Evolutionary conservation across 2,888 invertebrate species (phyloP), one percentile per base, ranked within the genome.

Genomic region (Corbicula japonica): DNA sequence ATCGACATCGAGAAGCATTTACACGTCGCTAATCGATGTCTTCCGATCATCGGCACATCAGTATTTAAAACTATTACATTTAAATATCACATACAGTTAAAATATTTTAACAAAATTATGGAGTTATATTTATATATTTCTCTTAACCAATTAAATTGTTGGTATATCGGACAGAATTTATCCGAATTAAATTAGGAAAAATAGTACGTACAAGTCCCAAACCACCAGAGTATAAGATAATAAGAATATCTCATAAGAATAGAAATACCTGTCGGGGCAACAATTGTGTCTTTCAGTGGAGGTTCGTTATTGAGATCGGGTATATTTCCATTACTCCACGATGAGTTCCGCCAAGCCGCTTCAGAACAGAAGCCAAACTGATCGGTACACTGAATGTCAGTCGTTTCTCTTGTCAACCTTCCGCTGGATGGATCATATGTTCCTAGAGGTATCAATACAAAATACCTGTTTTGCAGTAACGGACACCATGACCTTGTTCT

Each of bases 221-320:
- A n/a, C n/a, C n/a, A n/a, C n/a, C n/a, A n/a, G n/a, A n/a, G n/a
- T n/a, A n/a, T n/a, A n/a, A n/a, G n/a, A n/a, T n/a, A n/a, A n/a
- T n/a, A n/a, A n/a, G n/a, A n/a, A n/a, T n/a, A n/a, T n/a, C n/a
- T n/a, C n/a, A n/a, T n/a, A n/a, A n/a, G n/a, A n/a, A n/a, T n/a
- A n/a, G n/a, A 26, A 52, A 10, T 38, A 72, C 71, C 71, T 30
- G 83, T 74, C 1, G 83, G 79, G 18, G 79, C 76, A 32, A 83
- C 66, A 12, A 83, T 74, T 0, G 83, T 83, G 44, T 83, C 83
- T 38, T 83, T 83, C 44, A 76, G 41, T 30, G 76, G 70, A 8
- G 79, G 79, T 15, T 66, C 44, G 0, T 38, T 26, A 18, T 74
- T 68, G 18, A 69, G 44, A 8, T 41, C 62, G 1, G 78, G 76